Evolutionary conservation across 2,888 invertebrate species (phyloP).

Genomic region (Laspeyria flexula): DNA sequence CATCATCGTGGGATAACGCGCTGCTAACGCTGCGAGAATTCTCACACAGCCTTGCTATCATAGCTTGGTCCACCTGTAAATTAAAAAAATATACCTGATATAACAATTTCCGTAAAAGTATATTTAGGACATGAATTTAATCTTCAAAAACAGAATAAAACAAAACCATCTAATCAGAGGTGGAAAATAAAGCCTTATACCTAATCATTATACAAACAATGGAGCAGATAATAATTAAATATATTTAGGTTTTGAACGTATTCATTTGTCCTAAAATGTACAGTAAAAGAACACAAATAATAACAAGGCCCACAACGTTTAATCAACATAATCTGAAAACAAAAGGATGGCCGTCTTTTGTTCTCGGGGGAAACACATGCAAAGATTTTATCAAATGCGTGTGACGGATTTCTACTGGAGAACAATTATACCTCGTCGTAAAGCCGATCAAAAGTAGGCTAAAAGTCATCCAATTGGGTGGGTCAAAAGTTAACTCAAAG

Average conservation of each 20-base stretch:
- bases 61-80: slow-evolving; percentile 67
- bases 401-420: not conserved
- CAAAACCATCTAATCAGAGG: not conserved
- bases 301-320: not conserved
- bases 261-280: not conserved
- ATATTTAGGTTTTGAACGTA: not conserved
- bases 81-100: slow-evolving; percentile 4
- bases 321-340: not conserved
- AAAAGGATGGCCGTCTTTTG: not conserved
- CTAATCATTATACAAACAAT: not conserved
- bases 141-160: too few species aligned
- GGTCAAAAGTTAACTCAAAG: not conserved
- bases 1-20: slow-evolving; percentile 74
- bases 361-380: not conserved
- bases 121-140: too few species aligned
- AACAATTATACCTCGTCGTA: not conserved
- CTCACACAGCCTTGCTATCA: slow-evolving; percentile 70
- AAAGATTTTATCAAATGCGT: not conserved
- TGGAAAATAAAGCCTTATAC: not conserved
- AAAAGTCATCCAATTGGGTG: not conserved
- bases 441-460: not conserved
- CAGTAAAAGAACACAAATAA: not conserved
- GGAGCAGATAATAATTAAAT: not conserved
- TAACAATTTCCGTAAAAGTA: too few species aligned
- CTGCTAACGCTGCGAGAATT: slow-evolving; percentile 74